Evolutionary conservation across 2,113 vertebrate genomes (phyloP), one percentile per base, ranked within the genome.

Genomic region (Grantiella picta): DNA sequence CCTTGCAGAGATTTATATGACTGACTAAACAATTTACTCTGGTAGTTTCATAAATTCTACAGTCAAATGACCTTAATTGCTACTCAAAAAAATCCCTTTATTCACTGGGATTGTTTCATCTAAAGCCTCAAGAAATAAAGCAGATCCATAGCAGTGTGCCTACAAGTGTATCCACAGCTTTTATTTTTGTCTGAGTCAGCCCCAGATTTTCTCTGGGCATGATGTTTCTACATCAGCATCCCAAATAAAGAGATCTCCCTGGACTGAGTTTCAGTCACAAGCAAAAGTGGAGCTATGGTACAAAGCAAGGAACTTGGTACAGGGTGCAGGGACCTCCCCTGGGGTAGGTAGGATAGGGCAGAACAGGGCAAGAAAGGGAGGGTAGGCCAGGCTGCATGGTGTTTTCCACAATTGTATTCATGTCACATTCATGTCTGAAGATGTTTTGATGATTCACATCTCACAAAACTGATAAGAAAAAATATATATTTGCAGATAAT

Each of bases 381-480:
- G 12, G 4, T 56, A 56, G 9, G 13, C 33, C 22, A 79, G 25
- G 2, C 7, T 1, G 1, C 7, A 11, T 42, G 15, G 6, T 3
- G 4, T 72, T 54, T 54, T 42, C 10, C 20, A 53, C 10, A 3
- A 7, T 4, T 80, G 14, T 38, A 13, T 54, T 84, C 4, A 15
- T 27, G 33, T 49, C 45, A 56, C 12, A 14, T 45, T 85, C 9
- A 7, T 12, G 5, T 24, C 47, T 68, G n/a, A 78, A 38, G 50
- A 21, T 19, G 12, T 5, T 78, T 75, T 53, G 7, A 47, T 40
- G 35, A 73, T n/a, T 72, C 29, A 54, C 0, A 0, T 47, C 33
- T 66, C n/a, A 42, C 6, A 83, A 76, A 86, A 44, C 3, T 47
- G 6, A 20, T 60, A 10, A 56, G 23, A 50, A 80, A 61, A 89